phyloP scores from a whole-genome alignment of 2,888 invertebrate species.

The Sinohyriopsis cumingii region DNA sequence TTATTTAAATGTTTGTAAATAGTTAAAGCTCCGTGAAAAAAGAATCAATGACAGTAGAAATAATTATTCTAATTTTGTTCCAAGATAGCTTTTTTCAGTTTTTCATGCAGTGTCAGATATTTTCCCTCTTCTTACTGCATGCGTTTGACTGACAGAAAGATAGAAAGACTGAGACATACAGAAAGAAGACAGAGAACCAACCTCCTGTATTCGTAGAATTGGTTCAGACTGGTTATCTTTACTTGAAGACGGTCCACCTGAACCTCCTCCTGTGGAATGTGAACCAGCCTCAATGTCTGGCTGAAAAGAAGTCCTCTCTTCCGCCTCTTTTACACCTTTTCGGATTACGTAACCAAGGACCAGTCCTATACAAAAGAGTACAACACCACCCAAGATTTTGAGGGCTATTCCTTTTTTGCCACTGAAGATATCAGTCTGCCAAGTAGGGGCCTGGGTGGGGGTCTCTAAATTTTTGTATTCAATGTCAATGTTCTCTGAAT shows the following conservation, averaged over 20 bases:
- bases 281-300: too few relatives aligned
- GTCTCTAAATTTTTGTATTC: constrained; percentile 64
- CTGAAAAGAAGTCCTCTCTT: too few relatives aligned
- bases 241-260: too few relatives aligned
- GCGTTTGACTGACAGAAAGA: neutral
- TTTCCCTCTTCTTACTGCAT: too few relatives aligned
- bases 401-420: constrained; percentile 55
- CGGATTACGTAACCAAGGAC: constrained; percentile 59
- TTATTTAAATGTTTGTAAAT: too few relatives aligned
- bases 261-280: too few relatives aligned
- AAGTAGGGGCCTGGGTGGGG: constrained; percentile 20
- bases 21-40: too few relatives aligned
- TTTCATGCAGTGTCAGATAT: too few relatives aligned
- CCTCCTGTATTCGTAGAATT: constrained; percentile 30
- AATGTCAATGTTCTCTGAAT: constrained; percentile 66
- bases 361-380: constrained; percentile 56
- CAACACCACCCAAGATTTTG: constrained; percentile 49
- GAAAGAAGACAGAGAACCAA: neutral
- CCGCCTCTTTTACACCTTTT: constrained; percentile 18
- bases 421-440: constrained; percentile 37
- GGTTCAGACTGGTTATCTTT: constrained; percentile 6
- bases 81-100: too few relatives aligned
- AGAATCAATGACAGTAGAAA: too few relatives aligned
- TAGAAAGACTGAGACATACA: neutral
- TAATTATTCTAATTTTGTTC: too few relatives aligned